Base-by-base conservation (phyloP, 2,888 invertebrate genomes). In the Drosophila borealis region DNA sequence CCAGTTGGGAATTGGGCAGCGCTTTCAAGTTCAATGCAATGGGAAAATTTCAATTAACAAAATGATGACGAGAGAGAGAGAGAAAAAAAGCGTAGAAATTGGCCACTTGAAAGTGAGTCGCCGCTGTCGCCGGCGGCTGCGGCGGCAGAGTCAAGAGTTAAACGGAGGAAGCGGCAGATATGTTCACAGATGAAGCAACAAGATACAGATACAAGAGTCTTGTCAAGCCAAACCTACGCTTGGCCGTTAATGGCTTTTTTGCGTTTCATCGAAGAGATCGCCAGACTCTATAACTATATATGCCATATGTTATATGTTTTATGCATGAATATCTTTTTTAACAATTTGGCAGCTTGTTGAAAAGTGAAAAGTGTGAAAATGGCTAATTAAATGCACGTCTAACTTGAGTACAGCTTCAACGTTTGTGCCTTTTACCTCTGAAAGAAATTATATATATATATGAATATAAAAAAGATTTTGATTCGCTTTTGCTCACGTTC, bases 321-420 rank as follows among this genome's bases (percentile, higher is more conserved):
- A 36, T 45, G 34, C 46, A 39, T 48, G 51, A 46, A 60, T 67
- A 62, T 71, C 68, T 71, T 62, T 71, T 62, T 70, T 56, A 87
- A 87, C 85, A 87, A 81, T 88, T 84, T 84, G 83, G 83, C 83
- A 84, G 89, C 87, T 84, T 68, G 88, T 84, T 83, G 89, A 86
- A 86, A 86, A 86, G 85, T 86, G 88, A 89, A 89, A 86, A 87
- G 85, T 86, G 85, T 86, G 85, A 89, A 86, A 86, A 86, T 80
- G 65, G 75, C 88, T 86, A 86, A 89, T 86, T 89, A 86, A 86
- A 89, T 80, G 83, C 75, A 70, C 61, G 84, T 78, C 73, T 73
- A 70, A 50, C 70, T 63, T 69, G 48, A 55, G 57, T 54, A 54
- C 55, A 62, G 10, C 60, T 60, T 62, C 55, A 61, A 39, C 50